phyloP scores from a whole-genome alignment of 2,113 vertebrate species.

The Oncorhynchus mykiss region DNA sequence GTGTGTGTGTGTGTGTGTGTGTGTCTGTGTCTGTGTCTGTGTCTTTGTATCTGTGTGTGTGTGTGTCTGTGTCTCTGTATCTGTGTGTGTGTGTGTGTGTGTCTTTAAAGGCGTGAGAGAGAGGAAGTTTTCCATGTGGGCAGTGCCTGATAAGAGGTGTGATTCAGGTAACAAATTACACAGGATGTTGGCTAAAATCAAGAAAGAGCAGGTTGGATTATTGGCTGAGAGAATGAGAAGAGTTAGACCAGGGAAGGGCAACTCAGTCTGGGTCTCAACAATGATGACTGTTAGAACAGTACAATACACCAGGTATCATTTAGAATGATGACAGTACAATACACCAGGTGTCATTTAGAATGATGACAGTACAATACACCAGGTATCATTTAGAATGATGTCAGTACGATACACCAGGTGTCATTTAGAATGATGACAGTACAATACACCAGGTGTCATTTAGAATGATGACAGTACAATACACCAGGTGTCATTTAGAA shows the following conservation, averaged over 20 bases:
- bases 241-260: no score
- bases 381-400: no score
- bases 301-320: no score
- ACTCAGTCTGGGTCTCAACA: not conserved
- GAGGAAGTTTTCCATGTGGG: not conserved
- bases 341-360: no score
- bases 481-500: no score
- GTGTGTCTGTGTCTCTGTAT: not conserved
- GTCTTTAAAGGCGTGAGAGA: not conserved
- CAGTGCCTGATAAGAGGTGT: not conserved
- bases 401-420: no score
- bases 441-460: no score
- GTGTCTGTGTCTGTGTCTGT: not conserved
- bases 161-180: constrained; percentile 6
- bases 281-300: not conserved
- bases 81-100: not conserved
- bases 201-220: no score
- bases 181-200: not conserved
- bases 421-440: no score
- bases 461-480: no score
- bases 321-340: no score
- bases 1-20: not conserved
- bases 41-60: not conserved
- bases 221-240: not conserved
- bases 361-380: no score